Base-by-base conservation (phyloP, 2,113 vertebrate genomes). In the Zeus faber region DNA sequence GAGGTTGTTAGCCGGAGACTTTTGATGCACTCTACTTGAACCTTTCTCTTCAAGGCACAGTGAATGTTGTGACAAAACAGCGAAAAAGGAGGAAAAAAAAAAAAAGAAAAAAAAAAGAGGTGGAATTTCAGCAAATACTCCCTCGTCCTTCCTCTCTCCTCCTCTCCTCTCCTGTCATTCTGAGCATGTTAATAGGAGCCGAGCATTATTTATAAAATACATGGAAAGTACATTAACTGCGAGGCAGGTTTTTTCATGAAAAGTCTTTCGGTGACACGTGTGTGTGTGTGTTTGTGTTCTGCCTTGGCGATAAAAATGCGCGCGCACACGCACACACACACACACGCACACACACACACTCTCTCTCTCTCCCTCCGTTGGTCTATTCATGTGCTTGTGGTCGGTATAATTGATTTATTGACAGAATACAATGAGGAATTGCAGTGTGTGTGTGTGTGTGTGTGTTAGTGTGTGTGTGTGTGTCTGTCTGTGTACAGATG, bases 171-270 rank as follows among this genome's bases (percentile, higher is more conserved):
- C 41, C 41, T 21, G 55, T 58, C 11, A 58, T 37, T 56, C 49
- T 47, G 56, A 65, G 70, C 56, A 20, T 46, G 54, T 72, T 77
- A 61, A 80, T 74, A 60, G 45, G 47, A 41, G 54, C 1, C 1
- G 24, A 16, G 16, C 70, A 70, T 81, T 72, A 80, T 82, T 84
- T 65, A 83, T 80, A 72, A 72, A 67, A 46, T 58, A 85, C 79
- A 76, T n/a, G 45, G 46, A 69, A 81, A 83, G 27, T 69, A 77
- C 76, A 81, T 85, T 78, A 72, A 56, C 54, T 33, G 35, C 21
- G 46, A 56, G 45, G n/a, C 33, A 7, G 35, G 11, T 24, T 62
- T 22, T n/a, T 49, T 51, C 17, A 23, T 47, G 41, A 41, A 22
- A 10, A 16, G 35, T 59, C 27, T 65, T 37, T 50, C 27, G 45